These are phyloP conservation scores for Erythrocercus mccallii DNA, from an alignment of 2,113 vertebrate genomes.

Conservation along the genomic window DNA sequence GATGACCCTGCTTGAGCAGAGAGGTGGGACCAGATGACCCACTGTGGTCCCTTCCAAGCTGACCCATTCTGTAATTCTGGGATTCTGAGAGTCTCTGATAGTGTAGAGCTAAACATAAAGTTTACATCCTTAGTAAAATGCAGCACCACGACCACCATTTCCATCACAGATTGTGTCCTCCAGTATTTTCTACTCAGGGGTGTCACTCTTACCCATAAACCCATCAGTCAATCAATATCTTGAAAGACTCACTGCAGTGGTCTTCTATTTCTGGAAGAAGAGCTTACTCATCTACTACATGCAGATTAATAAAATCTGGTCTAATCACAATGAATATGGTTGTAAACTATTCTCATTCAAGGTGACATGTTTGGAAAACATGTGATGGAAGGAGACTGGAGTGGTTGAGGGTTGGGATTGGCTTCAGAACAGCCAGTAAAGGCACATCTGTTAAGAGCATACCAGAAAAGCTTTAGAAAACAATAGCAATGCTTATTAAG, in stretches of 20 bases:
- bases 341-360: background rate
- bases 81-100: background rate
- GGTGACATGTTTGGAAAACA: background rate
- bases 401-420: background rate
- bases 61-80: background rate
- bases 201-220: background rate
- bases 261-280: accelerated
- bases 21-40: background rate
- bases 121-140: background rate
- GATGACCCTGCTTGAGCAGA: background rate
- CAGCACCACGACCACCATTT: background rate
- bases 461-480: background rate
- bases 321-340: background rate
- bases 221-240: background rate
- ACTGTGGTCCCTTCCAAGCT: background rate
- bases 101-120: background rate
- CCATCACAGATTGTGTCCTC: background rate
- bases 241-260: background rate
- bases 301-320: background rate
- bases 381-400: background rate
- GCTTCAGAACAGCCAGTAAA: background rate
- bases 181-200: background rate
- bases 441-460: background rate
- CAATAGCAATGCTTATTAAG: background rate
- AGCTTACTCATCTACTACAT: background rate